phyloP scores from a whole-genome alignment of 2,888 invertebrate species.

The Pomacea canaliculata region DNA sequence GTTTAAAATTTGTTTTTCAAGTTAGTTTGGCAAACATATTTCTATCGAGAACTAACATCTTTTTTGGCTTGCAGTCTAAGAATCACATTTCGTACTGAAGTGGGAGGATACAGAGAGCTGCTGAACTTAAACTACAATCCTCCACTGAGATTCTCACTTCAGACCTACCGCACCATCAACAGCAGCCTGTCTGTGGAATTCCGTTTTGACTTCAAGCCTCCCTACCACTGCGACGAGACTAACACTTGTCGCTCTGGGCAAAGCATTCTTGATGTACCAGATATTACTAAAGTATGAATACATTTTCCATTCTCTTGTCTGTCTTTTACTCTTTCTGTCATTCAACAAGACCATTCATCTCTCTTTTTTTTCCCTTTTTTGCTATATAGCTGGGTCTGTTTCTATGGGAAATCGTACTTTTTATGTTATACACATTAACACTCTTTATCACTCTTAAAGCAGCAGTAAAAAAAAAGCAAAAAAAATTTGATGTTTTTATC shows the following conservation, averaged over 20 bases:
- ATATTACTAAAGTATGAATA: conserved; percentile 11
- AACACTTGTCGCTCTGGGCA: not conserved
- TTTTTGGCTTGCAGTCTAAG: not conserved
- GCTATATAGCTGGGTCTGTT: rapidly evolving
- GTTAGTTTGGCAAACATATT: too few species aligned
- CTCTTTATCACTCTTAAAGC: too few species aligned
- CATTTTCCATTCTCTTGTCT: not conserved
- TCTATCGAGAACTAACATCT: not conserved
- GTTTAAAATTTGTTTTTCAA: too few species aligned
- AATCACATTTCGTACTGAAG: conserved; percentile 5
- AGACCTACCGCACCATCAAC: not conserved
- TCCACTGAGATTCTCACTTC: not conserved
- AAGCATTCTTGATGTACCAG: conserved; percentile 9
- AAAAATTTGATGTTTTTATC: too few species aligned
- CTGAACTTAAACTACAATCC: not conserved
- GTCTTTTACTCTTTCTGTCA: not conserved
- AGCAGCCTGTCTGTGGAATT: conserved; percentile 2
- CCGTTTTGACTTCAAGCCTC: conserved; percentile 10
- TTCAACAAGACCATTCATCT: too few species aligned
- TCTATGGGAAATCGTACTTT: too few species aligned
- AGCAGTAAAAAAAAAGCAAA: too few species aligned
- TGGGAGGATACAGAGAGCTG: conserved; percentile 11
- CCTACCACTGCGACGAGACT: conserved; percentile 6
- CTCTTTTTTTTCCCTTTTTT: too few species aligned
- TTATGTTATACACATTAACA: too few species aligned